These are phyloP conservation scores for Battus philenor DNA, from an alignment of 1,140 invertebrate genomes.

Conservation along the genomic window DNA sequence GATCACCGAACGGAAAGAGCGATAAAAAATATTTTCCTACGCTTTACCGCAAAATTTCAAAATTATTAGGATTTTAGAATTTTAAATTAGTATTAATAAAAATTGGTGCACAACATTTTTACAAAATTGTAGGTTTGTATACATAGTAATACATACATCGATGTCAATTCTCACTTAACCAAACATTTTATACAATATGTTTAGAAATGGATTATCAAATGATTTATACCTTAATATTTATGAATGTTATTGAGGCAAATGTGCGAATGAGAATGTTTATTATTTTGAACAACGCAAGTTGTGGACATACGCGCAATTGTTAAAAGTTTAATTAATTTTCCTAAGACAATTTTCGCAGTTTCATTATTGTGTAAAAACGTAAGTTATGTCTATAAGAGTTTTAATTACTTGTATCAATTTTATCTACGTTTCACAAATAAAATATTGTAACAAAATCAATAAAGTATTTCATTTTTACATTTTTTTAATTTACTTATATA, in stretches of 20 bases:
- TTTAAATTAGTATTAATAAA: conserved; percentile 14
- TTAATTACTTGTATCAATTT: conserved; percentile 75
- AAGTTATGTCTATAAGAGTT: conserved; percentile 71
- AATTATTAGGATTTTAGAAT: conserved; percentile 12
- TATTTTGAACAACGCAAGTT: conserved; percentile 52
- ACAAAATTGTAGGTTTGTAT: conserved; percentile 47
- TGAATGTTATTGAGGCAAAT: conserved; percentile 41
- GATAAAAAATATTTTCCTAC: conserved; percentile 14
- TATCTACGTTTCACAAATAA: conserved; percentile 76
- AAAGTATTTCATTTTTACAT: conserved; percentile 29
- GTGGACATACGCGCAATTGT: conserved; percentile 45
- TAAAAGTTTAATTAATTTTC: conserved; percentile 46
- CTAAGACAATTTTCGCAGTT: conserved; percentile 70
- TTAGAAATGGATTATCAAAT: conserved; percentile 29
- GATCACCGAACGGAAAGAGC: conserved; percentile 3
- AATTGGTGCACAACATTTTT: conserved; percentile 48
- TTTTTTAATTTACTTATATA: too few relatives aligned
- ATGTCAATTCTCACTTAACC: conserved; percentile 65
- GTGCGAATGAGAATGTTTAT: conserved; percentile 56
- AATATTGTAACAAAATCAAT: conserved; percentile 72
- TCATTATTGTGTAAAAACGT: conserved; percentile 70
- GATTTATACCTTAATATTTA: conserved; percentile 36
- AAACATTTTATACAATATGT: conserved; percentile 37
- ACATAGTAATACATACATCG: too few relatives aligned
- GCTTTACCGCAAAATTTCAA: conserved; percentile 6